Evolutionary conservation across 2,888 invertebrate genomes (phyloP), one percentile per base, ranked within the genome.

Genomic region (Dolichopus griseipennis): DNA sequence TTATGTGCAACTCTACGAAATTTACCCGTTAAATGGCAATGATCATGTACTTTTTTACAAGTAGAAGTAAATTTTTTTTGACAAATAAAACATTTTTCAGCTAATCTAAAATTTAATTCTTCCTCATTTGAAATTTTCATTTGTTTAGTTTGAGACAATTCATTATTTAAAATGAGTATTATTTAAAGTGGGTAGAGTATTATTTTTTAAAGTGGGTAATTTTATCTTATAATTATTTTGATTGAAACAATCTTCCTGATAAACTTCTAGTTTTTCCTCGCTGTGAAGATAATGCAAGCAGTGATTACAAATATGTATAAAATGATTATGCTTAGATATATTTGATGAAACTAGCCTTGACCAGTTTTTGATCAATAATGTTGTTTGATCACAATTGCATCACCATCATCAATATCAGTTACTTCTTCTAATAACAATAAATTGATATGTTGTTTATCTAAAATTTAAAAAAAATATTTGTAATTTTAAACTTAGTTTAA

Each of bases 1-100:
- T n/a, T n/a, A n/a, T n/a, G n/a, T n/a, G n/a, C n/a, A 10, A 15
- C 43, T 27, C 72, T 72, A 18, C 71, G 43, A 64, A 66, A 74
- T 64, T 66, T 64, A 67, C 69, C 66, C 15, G 69, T 69, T n/a
- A 72, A 65, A 62, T 72, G 72, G 34, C 34, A 34, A 34, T 34
- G 34, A 34, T 34, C 34, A 7, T 9, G 5, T 7, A 34, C 34
- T 34, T 34, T 34, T 34, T 7, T 34, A 34, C 9, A 5, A 7
- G 34, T 34, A 34, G 34, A 9, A 7, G 9, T 7, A 34, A 34
- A 34, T 34, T 5, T 7, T 5, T 9, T 34, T 34, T 34, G 6
- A 34, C 34, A 34, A 34, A 34, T 34, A 7, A n/a, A n/a, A n/a
- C n/a, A n/a, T n/a, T n/a, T n/a, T n/a, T n/a, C n/a, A n/a, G n/a